These are phyloP conservation scores for Ptiloglossa arizonensis DNA, from an alignment of 1,140 invertebrate species.

Conservation along the genomic window DNA sequence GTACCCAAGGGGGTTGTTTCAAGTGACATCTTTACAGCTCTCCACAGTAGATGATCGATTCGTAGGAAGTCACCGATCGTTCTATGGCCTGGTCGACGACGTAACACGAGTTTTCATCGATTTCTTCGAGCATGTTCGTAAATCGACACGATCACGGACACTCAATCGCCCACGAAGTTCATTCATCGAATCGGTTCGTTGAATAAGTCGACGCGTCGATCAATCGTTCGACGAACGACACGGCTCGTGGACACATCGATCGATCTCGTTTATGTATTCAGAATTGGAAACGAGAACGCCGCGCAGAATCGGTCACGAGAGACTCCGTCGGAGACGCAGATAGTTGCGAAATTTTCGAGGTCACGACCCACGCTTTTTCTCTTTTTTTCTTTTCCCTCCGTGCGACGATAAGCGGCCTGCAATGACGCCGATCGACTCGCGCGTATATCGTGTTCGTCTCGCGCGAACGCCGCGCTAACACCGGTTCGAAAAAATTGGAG, in stretches of 20 bases:
- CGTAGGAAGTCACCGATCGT: too few species aligned
- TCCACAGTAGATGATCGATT: too few species aligned
- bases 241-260: background rate
- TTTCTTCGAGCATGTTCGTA: slow-evolving; percentile 41
- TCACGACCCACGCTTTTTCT: slow-evolving; percentile 60
- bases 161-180: slow-evolving; percentile 17
- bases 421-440: slow-evolving; percentile 16
- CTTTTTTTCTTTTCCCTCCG: slow-evolving; percentile 38
- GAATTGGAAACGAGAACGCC: slow-evolving; percentile 14
- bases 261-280: slow-evolving; percentile 11
- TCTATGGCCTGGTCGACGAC: background rate
- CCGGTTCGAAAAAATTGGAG: background rate
- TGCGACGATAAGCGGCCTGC: slow-evolving; percentile 52
- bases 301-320: slow-evolving; percentile 11
- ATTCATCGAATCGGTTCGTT: slow-evolving; percentile 11
- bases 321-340: slow-evolving; percentile 49
- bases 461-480: background rate
- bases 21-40: too few species aligned
- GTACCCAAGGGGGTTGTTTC: too few species aligned
- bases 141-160: slow-evolving; percentile 12
- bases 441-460: slow-evolving; percentile 55
- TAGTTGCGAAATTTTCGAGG: slow-evolving; percentile 76
- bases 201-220: background rate
- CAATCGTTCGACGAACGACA: slow-evolving; percentile 13
- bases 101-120: slow-evolving; percentile 54